A percentile compares a stretch with the other conserved stretches of the same genome.
These are phyloP conservation scores for Thrips palmi DNA, from an alignment of 1,140 invertebrate species.

Conservation along the genomic window DNA sequence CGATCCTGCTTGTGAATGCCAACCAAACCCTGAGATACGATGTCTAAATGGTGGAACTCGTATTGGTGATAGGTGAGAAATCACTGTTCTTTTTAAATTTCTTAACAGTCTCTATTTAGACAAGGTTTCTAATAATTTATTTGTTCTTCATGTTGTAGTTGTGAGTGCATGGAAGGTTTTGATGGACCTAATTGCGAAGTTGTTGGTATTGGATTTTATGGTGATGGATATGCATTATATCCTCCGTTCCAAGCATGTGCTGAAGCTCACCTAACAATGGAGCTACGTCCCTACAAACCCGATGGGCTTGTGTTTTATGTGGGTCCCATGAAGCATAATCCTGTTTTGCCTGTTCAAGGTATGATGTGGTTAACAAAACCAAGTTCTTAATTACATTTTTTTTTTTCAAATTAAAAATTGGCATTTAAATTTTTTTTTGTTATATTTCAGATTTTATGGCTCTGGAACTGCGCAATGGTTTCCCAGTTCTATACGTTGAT, in stretches of 20 bases:
- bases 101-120: background rate
- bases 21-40: constrained; percentile 18
- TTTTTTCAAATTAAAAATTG: background rate
- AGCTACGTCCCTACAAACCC: constrained; percentile 49
- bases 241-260: constrained; percentile 57
- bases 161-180: constrained; percentile 43
- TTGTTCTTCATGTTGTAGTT: constrained; percentile 23
- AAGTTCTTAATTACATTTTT: background rate
- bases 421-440: constrained; percentile 14
- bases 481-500: constrained; percentile 66
- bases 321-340: constrained; percentile 55
- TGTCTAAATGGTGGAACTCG: constrained; percentile 58
- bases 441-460: constrained; percentile 73
- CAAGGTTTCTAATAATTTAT: constrained; percentile 4
- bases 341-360: constrained; percentile 38
- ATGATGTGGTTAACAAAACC: constrained; percentile 3
- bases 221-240: constrained; percentile 78
- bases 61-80: constrained; percentile 36
- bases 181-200: constrained; percentile 81
- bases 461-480: constrained; percentile 69
- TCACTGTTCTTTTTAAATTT: constrained; percentile 4
- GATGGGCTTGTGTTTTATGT: constrained; percentile 80
- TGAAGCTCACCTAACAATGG: constrained; percentile 55
- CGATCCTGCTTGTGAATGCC: constrained; percentile 52
- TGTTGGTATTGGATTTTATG: constrained; percentile 67